These are phyloP conservation scores for Halocaridina rubra DNA, from an alignment of 2,888 invertebrate genomes.

Conservation along the genomic window DNA sequence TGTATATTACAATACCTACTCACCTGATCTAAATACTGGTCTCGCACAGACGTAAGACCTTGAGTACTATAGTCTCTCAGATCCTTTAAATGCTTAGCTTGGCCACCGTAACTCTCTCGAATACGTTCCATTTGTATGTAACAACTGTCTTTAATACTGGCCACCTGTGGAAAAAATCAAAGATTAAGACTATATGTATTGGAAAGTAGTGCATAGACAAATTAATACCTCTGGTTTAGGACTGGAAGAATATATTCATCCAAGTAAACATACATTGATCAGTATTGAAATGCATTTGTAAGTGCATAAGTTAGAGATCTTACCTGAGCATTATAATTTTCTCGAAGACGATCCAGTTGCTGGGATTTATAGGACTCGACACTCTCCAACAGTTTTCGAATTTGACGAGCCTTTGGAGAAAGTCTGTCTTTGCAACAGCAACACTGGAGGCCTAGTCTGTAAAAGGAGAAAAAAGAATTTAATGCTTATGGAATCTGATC, in stretches of 20 bases:
- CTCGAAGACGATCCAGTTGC: slow-evolving; percentile 87
- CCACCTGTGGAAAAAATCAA: slow-evolving; percentile 74
- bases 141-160: slow-evolving; percentile 92
- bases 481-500: no score
- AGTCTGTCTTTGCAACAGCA: slow-evolving; percentile 75
- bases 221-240: no score
- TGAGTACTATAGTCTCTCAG: slow-evolving; percentile 89
- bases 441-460: slow-evolving; percentile 65
- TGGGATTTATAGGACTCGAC: slow-evolving; percentile 90
- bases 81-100: slow-evolving; percentile 86
- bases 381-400: slow-evolving; percentile 85
- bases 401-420: slow-evolving; percentile 82
- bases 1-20: slow-evolving; percentile 59
- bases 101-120: slow-evolving; percentile 88
- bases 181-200: no score
- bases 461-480: neutral
- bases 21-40: slow-evolving; percentile 94
- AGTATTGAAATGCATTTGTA: no score
- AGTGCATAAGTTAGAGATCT: no score
- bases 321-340: slow-evolving; percentile 88
- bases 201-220: no score
- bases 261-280: no score
- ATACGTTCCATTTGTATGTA: slow-evolving; percentile 94
- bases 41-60: slow-evolving; percentile 83
- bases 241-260: no score